Evolutionary conservation across 2,797 vertebrate species (phyloP), one percentile per base, ranked within the genome.

Genomic region (Oreonectes daqikongensis): DNA sequence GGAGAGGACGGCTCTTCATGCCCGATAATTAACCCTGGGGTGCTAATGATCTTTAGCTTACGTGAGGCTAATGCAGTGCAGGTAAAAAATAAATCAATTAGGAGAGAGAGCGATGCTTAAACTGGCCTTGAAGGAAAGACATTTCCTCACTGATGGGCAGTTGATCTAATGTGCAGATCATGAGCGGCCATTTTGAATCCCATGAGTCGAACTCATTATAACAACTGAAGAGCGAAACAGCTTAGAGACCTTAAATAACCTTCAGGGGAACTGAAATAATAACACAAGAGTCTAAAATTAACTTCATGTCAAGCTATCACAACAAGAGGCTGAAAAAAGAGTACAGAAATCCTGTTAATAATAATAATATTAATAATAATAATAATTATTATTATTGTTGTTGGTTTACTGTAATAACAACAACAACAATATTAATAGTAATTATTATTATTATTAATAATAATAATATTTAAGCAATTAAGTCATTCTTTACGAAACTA

Each of bases 41-140:
- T 63, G 79, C 69, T 72, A 81, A 81, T 68, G 69, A 60, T 61
- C 28, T 26, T 42, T 61, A 42, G 61, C 53, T 76, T 38, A 67
- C 35, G 14, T 72, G 46, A 76, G 69, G 30, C 42, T 72, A 55
- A 67, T 68, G 35, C 77, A 68, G 64, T 57, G 24, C 72, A 70
- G 28, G 50, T 42, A 38, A 42, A 67, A 77, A 69, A 42, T 53
- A 48, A 77, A 40, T 38, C 52, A 48, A 73, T 73, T 67, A 48
- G n/a, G n/a, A 28, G 32, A n/a, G 30, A 42, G 32, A 38, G 28
- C 11, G 60, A 69, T 40, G 26, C 28, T 24, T n/a, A 71, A 75
- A 68, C 68, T 44, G 30, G 12, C 66, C 28, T 53, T 12, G 38
- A 70, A 70, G 38, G 30, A 48, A 22, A 75, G 22, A 35, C 10